Evolutionary conservation across 2,113 vertebrate genomes (phyloP).

Genomic region (Nesoenas mayeri): DNA sequence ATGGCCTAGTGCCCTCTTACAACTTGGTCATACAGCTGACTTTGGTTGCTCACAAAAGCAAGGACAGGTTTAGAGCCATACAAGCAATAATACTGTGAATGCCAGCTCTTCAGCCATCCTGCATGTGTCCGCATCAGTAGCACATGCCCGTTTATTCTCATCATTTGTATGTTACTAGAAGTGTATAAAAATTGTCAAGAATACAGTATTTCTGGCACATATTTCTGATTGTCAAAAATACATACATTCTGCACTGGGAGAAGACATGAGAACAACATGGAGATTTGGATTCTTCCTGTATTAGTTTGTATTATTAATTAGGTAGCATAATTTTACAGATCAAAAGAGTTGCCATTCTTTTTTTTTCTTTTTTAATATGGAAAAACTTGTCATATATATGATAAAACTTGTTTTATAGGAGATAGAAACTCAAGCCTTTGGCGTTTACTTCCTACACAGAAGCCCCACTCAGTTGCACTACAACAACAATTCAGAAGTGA

Average conservation of each 20-base stretch:
- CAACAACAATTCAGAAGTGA: background rate
- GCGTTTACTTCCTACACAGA: background rate
- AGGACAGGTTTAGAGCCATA: background rate
- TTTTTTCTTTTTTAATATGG: background rate
- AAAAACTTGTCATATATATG: background rate
- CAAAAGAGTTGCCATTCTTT: background rate
- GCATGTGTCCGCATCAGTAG: background rate
- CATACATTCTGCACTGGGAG: background rate
- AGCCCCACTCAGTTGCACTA: background rate
- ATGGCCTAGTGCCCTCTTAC: conserved; percentile 46
- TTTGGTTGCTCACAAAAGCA: background rate
- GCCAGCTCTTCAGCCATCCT: background rate
- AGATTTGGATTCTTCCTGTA: background rate
- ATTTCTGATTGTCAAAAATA: background rate
- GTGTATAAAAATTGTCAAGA: background rate
- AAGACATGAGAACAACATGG: background rate
- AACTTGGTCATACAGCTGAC: background rate
- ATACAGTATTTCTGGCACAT: background rate
- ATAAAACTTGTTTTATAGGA: background rate
- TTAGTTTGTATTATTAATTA: background rate
- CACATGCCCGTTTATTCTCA: background rate
- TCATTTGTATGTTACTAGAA: background rate
- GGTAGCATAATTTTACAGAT: background rate
- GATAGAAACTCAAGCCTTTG: background rate
- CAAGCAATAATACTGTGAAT: background rate